Conservation (phyloP, 2,888 invertebrate species). For the Brachyptera risi region DNA sequence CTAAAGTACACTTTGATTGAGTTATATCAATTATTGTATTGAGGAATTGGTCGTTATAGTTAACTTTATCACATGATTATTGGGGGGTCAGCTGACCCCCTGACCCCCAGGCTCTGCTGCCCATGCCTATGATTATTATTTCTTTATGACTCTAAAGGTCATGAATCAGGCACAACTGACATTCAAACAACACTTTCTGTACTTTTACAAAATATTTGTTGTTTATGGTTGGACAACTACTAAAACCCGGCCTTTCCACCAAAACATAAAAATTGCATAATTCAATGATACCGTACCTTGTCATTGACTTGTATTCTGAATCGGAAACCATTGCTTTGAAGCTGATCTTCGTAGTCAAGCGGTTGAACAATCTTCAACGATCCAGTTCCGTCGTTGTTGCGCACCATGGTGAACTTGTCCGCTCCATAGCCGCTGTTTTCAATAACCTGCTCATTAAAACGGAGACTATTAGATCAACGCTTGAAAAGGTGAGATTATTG, state of each 20-base stretch:
- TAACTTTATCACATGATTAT: too few relatives aligned
- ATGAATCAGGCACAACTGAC: too few relatives aligned
- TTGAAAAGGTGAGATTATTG: too few relatives aligned
- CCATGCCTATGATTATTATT: not conserved
- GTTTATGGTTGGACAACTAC: not conserved
- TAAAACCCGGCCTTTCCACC: not conserved
- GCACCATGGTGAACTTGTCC: constrained; percentile 94
- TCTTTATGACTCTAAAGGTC: too few relatives aligned
- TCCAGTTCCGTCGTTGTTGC: constrained; percentile 93
- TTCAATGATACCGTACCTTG: constrained; percentile 49
- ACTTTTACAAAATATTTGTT: not conserved
- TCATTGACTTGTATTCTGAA: constrained; percentile 93
- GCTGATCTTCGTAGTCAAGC: constrained; percentile 89
- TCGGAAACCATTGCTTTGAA: constrained; percentile 92
- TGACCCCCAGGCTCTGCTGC: too few relatives aligned
- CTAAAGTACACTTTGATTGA: too few relatives aligned
- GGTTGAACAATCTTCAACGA: constrained; percentile 94
- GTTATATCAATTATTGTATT: too few relatives aligned
- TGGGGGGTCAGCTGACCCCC: too few relatives aligned
- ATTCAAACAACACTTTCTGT: too few relatives aligned
- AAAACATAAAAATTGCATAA: not conserved
- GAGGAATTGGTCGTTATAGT: too few relatives aligned
- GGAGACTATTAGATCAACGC: too few relatives aligned
- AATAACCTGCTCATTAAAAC: constrained; percentile 70
- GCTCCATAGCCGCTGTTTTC: constrained; percentile 94